Base-by-base conservation (phyloP, 1,140 invertebrate genomes). In the Sycobia sp. region DNA sequence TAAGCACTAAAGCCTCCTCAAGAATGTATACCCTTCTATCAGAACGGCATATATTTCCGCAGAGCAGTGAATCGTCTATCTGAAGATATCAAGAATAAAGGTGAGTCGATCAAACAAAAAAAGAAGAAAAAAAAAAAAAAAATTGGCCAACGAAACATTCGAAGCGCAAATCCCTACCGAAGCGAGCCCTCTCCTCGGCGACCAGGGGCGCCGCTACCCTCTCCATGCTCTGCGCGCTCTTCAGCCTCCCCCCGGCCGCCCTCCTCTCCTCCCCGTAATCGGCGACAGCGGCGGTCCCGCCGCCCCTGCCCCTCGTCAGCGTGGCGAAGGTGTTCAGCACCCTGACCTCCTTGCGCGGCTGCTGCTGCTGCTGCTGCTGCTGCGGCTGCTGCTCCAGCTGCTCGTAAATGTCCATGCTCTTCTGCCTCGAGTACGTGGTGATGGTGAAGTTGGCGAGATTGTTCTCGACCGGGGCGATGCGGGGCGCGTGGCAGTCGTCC, bases 381-480 rank as follows among this genome's bases (percentile, higher is more conserved):
- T 51, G 29, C 47, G 18, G 51, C 0, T 71, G 49, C 1, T 67
- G 39, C 4, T 74, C 61, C 0, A 61, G 47, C 13, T 76, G 71
- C 0, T 75, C 74, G 25, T 76, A 82, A 44, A 82, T 80, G 25
- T 81, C 74, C 1, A 76, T 14, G 38, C 67, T 75, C 32, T 76
- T 81, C 27, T 73, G 73, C 7, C 69, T 70, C 4, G 75, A 69
- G 22, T 82, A 82, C 0, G 81, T 81, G 0, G 80, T 79, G 9
- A 82, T 81, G 1, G 74, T 81, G 57, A 82, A 82, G 55, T 82
- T 82, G 0, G 78, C 73, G 27, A 81, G 32, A 3, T 76, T 77
- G 41, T 81, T 81, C 41, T 80, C 76, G 0, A 76, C 53, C 0
- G 78, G 77, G 0, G 76, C 77, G 2, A 81, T 66, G 50, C 70